Evolutionary conservation across 2,797 vertebrate species (phyloP).

Genomic region (Megaceryle alcyon): DNA sequence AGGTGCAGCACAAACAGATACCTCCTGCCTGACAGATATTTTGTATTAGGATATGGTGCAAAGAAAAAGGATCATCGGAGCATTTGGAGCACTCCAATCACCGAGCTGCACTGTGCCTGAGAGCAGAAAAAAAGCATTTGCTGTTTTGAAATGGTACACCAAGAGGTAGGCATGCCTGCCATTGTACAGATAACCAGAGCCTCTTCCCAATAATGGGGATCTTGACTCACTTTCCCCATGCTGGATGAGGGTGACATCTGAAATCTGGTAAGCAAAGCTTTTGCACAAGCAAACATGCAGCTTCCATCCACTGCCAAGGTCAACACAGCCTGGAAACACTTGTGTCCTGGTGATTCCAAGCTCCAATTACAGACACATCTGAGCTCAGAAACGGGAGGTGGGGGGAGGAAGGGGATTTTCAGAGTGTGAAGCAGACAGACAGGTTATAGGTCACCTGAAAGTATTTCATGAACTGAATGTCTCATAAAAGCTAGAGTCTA

Average conservation of each 20-base stretch:
- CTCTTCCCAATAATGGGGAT: background rate
- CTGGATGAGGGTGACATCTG: background rate
- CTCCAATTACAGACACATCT: background rate
- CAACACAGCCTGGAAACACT: slow-evolving; percentile 2
- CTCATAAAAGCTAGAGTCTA: background rate
- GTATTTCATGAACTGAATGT: background rate
- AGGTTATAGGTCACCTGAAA: slow-evolving; percentile 24
- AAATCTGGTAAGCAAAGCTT: slow-evolving; percentile 1
- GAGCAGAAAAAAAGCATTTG: background rate
- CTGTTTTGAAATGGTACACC: background rate
- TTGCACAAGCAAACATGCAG: background rate
- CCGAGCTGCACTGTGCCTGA: fast-evolving
- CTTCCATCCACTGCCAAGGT: background rate
- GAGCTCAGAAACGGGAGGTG: background rate
- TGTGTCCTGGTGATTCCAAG: background rate
- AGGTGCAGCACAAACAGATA: background rate
- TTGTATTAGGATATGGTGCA: fast-evolving
- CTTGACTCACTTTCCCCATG: background rate
- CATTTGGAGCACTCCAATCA: background rate
- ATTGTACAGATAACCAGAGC: background rate
- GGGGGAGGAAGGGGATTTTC: background rate
- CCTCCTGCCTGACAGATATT: background rate
- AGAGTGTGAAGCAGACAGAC: background rate
- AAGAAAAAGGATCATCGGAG: background rate
- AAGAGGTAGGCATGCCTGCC: background rate